phyloP scores from a whole-genome alignment of 2,113 vertebrate genomes.

The Hoplias malabaricus region DNA sequence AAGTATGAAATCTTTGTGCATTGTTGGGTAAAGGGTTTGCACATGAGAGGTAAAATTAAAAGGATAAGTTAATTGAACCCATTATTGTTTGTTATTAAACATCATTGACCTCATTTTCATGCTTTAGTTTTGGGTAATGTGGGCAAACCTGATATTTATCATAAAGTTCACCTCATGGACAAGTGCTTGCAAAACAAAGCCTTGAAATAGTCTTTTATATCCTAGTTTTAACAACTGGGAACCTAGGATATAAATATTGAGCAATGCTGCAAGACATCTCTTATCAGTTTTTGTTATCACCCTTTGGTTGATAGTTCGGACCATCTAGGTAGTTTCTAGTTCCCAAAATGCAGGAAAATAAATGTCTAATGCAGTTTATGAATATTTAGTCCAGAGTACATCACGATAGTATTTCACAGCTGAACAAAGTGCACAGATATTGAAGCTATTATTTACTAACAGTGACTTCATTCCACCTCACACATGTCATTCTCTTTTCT shows the following conservation, averaged over 20 bases:
- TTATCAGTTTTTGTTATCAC: neutral
- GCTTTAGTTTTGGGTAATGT: neutral
- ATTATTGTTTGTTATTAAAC: too few relatives aligned
- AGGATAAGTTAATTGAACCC: too few relatives aligned
- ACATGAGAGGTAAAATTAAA: too few relatives aligned
- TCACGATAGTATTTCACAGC: too few relatives aligned
- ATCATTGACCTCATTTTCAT: too few relatives aligned
- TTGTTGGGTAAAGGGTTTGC: too few relatives aligned
- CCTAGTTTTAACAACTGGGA: neutral
- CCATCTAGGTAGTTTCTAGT: neutral
- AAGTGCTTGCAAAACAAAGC: neutral
- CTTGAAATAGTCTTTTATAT: neutral
- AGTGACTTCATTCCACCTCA: neutral
- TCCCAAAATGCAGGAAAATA: neutral
- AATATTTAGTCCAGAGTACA: neutral
- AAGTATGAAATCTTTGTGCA: too few relatives aligned
- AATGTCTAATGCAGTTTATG: neutral
- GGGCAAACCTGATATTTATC: neutral
- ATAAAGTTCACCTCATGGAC: neutral
- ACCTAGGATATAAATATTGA: neutral
- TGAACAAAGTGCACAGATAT: neutral
- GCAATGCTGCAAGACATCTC: neutral
- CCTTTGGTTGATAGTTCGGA: neutral
- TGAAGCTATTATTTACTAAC: neutral
- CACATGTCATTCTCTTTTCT: conserved; percentile 1